phyloP scores from a whole-genome alignment of 2,888 invertebrate genomes.

The Athripsodes cinereus region DNA sequence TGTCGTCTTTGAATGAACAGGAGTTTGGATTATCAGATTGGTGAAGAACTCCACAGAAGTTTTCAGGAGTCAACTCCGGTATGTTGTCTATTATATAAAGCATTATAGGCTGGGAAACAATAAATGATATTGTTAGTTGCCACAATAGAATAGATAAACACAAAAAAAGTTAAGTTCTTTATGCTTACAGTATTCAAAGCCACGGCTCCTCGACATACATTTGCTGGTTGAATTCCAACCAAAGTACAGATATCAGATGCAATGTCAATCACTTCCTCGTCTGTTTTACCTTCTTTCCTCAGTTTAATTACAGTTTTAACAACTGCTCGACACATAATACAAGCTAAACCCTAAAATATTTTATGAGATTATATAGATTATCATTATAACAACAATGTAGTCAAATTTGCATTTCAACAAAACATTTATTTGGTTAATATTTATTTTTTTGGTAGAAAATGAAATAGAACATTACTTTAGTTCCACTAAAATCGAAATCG shows the following conservation, averaged over 20 bases:
- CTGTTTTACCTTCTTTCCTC: neutral
- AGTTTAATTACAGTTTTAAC: neutral
- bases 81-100: constrained; percentile 53
- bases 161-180: neutral
- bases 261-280: constrained; percentile 22
- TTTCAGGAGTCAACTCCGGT: constrained; percentile 45
- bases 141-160: neutral
- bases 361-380: no score
- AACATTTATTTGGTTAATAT: no score
- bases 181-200: constrained; percentile 26
- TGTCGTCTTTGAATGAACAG: constrained; percentile 39
- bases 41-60: constrained; percentile 52
- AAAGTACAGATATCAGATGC: constrained; percentile 48
- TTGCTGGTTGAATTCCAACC: constrained; percentile 50
- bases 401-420: no score
- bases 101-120: constrained; percentile 53
- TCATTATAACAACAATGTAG: no score
- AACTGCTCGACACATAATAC: neutral
- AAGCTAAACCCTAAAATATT: neutral
- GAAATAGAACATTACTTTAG: no score
- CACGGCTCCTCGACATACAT: constrained; percentile 58
- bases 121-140: no score
- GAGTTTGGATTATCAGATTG: constrained; percentile 40
- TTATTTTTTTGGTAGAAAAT: no score
- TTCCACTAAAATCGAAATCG: no score